Evolutionary conservation across 2,797 vertebrate species (phyloP), one percentile per base, ranked within the genome.

Genomic region (Coracias cyanogaster): DNA sequence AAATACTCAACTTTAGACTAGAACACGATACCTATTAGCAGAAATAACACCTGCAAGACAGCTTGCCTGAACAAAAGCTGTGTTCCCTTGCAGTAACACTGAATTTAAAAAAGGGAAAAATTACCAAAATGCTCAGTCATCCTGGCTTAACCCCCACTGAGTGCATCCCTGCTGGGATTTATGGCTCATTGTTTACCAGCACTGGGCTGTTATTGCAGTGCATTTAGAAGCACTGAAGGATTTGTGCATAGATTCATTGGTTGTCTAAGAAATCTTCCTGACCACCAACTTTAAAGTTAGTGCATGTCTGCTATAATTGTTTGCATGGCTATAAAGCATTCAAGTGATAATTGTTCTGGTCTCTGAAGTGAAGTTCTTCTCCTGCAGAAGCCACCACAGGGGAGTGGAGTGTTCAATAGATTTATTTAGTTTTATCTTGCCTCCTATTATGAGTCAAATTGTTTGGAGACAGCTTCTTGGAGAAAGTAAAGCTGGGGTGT

Each of bases 281-380:
- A 80, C 37, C 29, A 82, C 66, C 58, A 86, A 54, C 70, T 52
- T 90, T 87, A 82, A 96, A 94, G 81, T 94, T 92, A 93, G 64
- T 89, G 24, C 2, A 1, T 70, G 90, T 82, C 93, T 89, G 81
- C 86, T 85, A 6, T 92, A 85, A 96, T 82, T 94, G 37, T 71
- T 93, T 85, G 43, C 57, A 14, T 7, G 48, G 67, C 81, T 92
- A 37, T 93, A 96, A 97, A 96, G 57, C 83, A 67, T 37, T 86
- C 61, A 86, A 86, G 33, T 55, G 24, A 26, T 70, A 80, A 92
- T 94, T 95, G 71, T 90, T 82, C 60, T 84, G 67, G 46, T 48
- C 35, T 86, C 65, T 91, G 54, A 90, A 85, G 57, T 33, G n/a
- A 84, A 93, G 73, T 57, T 93, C 49, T 82, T 37, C 79, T 81